Conservation (phyloP, 2,888 invertebrate genomes). For the Amblyjoppa fuscipennis region DNA sequence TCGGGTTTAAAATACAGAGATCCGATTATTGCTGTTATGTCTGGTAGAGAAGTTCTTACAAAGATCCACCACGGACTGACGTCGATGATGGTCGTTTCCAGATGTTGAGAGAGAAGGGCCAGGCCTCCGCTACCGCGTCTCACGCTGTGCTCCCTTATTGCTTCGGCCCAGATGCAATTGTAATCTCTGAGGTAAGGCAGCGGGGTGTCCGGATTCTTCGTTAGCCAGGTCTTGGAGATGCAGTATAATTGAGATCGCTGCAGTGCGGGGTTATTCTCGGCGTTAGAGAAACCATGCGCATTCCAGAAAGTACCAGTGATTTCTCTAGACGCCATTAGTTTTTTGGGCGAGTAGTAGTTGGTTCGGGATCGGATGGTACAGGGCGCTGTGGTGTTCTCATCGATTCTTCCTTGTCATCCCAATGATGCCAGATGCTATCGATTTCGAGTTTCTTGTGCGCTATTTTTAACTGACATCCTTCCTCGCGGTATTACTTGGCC, state of each 20-base stretch:
- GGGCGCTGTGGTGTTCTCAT: background rate
- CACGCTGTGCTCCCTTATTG: background rate
- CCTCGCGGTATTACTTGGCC: background rate
- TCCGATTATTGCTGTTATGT: slow-evolving; percentile 26
- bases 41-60: slow-evolving; percentile 21
- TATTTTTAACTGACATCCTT: background rate
- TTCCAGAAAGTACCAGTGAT: background rate
- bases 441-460: no score
- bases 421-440: background rate
- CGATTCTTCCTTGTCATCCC: background rate
- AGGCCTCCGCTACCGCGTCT: slow-evolving; percentile 26
- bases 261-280: background rate
- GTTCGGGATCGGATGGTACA: background rate
- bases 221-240: background rate
- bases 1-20: slow-evolving; percentile 32
- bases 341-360: background rate
- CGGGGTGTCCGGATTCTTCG: background rate
- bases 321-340: background rate
- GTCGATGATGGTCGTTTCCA: slow-evolving; percentile 18
- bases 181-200: background rate
- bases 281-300: slow-evolving; percentile 5
- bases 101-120: background rate
- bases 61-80: slow-evolving; percentile 43
- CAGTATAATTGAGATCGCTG: background rate
- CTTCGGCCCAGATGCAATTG: slow-evolving; percentile 31